Conservation (phyloP, 2,888 invertebrate species). For the Leptinotarsa tumamoca region DNA sequence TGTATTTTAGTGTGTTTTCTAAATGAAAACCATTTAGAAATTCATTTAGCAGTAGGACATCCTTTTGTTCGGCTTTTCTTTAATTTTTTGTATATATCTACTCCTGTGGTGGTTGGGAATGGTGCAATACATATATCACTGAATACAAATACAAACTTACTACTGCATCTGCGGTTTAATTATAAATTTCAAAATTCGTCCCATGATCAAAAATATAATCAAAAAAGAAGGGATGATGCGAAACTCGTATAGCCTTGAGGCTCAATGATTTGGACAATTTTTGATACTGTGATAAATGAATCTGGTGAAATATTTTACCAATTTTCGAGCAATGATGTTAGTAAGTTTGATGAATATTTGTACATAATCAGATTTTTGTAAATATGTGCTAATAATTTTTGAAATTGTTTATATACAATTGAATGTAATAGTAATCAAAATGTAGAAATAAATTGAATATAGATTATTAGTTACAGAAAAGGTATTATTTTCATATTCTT, state of each 20-base stretch:
- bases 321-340: slow-evolving; percentile 55
- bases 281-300: slow-evolving; percentile 38
- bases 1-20: slow-evolving; percentile 9
- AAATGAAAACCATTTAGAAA: neutral
- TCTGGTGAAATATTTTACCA: slow-evolving; percentile 43
- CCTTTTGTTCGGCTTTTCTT: slow-evolving; percentile 30
- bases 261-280: slow-evolving; percentile 7
- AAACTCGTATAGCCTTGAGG: neutral
- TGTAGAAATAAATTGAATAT: slow-evolving; percentile 5
- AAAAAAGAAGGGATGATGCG: slow-evolving; percentile 6
- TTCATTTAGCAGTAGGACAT: neutral
- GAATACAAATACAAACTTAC: slow-evolving; percentile 57
- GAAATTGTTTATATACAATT: slow-evolving; percentile 21
- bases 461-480: slow-evolving; percentile 1
- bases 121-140: slow-evolving; percentile 64
- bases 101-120: slow-evolving; percentile 65
- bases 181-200: slow-evolving; percentile 25
- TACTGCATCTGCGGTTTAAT: slow-evolving; percentile 58
- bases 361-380: slow-evolving; percentile 47
- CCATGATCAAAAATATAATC: slow-evolving; percentile 21
- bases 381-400: slow-evolving; percentile 26
- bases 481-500: neutral
- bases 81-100: slow-evolving; percentile 55
- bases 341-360: slow-evolving; percentile 57
- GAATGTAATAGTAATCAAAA: slow-evolving; percentile 32